Percentiles rank a stretch among this genome's conserved stretches.
Evolutionary conservation across 1,140 invertebrate species (phyloP).

Genomic region (Monochamus saltuarius): DNA sequence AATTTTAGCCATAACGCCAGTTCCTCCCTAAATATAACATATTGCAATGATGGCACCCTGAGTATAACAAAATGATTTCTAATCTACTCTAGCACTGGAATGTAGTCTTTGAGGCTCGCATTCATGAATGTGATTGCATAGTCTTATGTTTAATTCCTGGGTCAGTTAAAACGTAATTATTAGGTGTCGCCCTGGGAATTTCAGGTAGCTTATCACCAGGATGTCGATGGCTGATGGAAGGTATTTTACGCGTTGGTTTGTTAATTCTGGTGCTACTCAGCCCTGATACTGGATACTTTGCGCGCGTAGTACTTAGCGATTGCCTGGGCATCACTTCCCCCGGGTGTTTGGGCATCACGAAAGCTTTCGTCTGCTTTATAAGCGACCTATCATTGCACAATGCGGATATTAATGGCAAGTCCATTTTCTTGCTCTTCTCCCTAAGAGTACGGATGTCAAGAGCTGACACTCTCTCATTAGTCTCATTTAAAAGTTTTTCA

Average conservation of each 20-base stretch:
- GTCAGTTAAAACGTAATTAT: conserved; percentile 51
- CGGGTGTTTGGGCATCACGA: conserved; percentile 70
- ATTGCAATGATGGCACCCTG: conserved; percentile 51
- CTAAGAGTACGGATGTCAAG: conserved; percentile 78
- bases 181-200: conserved; percentile 48
- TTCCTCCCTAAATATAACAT: conserved; percentile 27
- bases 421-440: conserved; percentile 83
- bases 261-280: conserved; percentile 60
- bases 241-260: conserved; percentile 58
- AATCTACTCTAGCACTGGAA: conserved; percentile 33
- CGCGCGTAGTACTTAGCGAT: conserved; percentile 42
- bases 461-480: conserved; percentile 46
- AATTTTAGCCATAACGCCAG: conserved; percentile 14
- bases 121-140: conserved; percentile 47
- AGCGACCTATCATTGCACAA: conserved; percentile 85
- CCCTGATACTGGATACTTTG: conserved; percentile 64
- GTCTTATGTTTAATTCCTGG: conserved; percentile 46
- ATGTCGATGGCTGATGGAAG: conserved; percentile 60
- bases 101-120: conserved; percentile 11
- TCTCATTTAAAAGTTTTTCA: conserved; percentile 11
- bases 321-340: conserved; percentile 40
- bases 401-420: conserved; percentile 84
- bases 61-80: conserved; percentile 39
- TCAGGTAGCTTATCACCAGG: conserved; percentile 60
- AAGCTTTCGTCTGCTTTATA: conserved; percentile 81